Conservation (phyloP, 1,140 invertebrate genomes). For the Delia radicum region DNA sequence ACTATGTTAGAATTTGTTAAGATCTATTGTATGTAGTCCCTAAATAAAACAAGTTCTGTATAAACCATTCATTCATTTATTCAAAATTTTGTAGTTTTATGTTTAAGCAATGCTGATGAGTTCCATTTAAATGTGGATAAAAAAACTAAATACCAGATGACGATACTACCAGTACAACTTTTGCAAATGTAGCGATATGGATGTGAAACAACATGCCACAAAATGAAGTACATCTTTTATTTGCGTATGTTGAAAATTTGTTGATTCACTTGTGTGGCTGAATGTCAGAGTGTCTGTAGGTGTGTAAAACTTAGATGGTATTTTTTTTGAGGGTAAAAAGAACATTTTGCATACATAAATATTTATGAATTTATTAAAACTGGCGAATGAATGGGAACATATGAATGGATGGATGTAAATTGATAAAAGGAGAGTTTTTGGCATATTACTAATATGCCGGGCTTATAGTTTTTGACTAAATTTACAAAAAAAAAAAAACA, state of each 20-base stretch:
- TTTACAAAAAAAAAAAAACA: too few relatives aligned
- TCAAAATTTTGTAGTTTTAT: background rate
- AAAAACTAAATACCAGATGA: too few relatives aligned
- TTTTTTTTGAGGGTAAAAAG: background rate
- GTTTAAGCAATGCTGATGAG: too few relatives aligned
- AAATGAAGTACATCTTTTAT: background rate
- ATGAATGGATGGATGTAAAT: background rate
- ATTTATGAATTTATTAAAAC: constrained; percentile 24
- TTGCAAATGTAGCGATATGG: too few relatives aligned
- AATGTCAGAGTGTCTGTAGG: background rate
- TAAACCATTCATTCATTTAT: background rate
- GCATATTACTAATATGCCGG: background rate
- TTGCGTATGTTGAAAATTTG: background rate
- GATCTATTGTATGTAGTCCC: background rate
- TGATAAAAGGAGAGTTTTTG: background rate
- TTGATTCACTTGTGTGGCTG: background rate
- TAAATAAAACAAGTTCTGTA: background rate
- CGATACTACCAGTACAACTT: too few relatives aligned
- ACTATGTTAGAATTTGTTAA: background rate
- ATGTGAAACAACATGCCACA: too few relatives aligned
- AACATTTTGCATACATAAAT: constrained; percentile 16
- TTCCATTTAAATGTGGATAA: too few relatives aligned
- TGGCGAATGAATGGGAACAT: background rate
- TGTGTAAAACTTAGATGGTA: background rate
- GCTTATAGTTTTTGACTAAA: too few relatives aligned